Evolutionary conservation across 2,888 invertebrate species (phyloP).

Genomic region (Axea sp.): DNA sequence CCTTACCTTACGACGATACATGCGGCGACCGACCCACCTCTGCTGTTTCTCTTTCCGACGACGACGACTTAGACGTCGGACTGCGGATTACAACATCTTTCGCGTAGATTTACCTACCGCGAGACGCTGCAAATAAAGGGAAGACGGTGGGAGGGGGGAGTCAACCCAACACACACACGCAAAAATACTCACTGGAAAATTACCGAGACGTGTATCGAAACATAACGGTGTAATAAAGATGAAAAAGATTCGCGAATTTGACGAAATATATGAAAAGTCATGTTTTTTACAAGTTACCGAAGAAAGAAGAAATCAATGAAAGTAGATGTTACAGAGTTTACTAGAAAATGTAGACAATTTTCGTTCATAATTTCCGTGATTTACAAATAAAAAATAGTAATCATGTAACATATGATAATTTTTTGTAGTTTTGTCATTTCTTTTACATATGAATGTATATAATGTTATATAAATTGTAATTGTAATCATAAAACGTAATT

Average conservation of each 20-base stretch:
- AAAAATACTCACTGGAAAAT: conserved; percentile 28
- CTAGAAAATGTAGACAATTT: too few relatives aligned
- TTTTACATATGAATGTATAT: too few relatives aligned
- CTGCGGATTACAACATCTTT: conserved; percentile 70
- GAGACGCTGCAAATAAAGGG: conserved; percentile 39
- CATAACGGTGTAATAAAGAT: conserved; percentile 10
- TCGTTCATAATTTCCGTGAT: too few relatives aligned
- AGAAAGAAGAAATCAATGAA: too few relatives aligned
- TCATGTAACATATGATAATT: too few relatives aligned
- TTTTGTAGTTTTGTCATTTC: too few relatives aligned
- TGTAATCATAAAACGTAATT: too few relatives aligned
- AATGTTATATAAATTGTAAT: too few relatives aligned
- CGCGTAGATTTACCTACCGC: conserved; percentile 66
- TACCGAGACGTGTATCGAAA: conserved; percentile 5
- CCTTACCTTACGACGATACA: conserved; percentile 65
- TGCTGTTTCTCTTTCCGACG: conserved; percentile 65
- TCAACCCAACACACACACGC: conserved; percentile 5
- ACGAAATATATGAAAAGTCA: too few relatives aligned
- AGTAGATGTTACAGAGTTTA: too few relatives aligned
- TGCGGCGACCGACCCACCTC: conserved; percentile 64
- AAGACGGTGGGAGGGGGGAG: conserved; percentile 7
- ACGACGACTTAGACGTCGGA: conserved; percentile 56
- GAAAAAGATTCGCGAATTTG: conserved; percentile 7
- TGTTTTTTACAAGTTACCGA: too few relatives aligned
- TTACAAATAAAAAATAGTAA: too few relatives aligned